Evolutionary conservation across 2,888 invertebrate species (phyloP).

Genomic region (Drosophila nigricruria): DNA sequence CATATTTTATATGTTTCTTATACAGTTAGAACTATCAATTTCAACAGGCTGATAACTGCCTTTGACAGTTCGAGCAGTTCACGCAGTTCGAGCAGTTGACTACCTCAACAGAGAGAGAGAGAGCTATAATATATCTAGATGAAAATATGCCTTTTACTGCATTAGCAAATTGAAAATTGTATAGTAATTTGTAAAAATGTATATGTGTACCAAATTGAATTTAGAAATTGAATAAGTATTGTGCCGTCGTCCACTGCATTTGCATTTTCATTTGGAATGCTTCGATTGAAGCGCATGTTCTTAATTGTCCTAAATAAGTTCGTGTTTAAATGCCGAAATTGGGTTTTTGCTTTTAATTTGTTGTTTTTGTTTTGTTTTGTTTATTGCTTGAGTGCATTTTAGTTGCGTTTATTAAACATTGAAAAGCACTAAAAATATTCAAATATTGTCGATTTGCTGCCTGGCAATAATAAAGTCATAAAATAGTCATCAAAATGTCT

Average conservation of each 20-base stretch:
- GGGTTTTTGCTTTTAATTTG: conserved; percentile 1
- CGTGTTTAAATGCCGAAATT: conserved; percentile 26
- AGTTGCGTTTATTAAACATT: conserved; percentile 44
- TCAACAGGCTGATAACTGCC: too few species aligned
- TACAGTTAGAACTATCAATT: too few species aligned
- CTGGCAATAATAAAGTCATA: conserved; percentile 20
- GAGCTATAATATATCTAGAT: too few species aligned
- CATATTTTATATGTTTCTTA: too few species aligned
- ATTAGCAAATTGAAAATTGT: too few species aligned
- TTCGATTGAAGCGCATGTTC: conserved; percentile 10
- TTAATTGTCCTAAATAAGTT: conserved; percentile 33
- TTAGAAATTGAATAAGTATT: not conserved
- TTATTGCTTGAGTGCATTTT: conserved; percentile 43
- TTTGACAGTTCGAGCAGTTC: too few species aligned
- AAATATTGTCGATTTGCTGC: conserved; percentile 8
- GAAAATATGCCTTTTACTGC: too few species aligned
- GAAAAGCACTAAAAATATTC: conserved; percentile 43
- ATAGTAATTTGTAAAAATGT: too few species aligned
- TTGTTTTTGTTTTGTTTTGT: not conserved
- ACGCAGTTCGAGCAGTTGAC: too few species aligned
- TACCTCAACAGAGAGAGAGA: too few species aligned
- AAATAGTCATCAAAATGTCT: conserved; percentile 31
- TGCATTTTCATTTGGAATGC: conserved; percentile 8
- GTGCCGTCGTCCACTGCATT: not conserved
- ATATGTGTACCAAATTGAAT: not conserved